Percentiles rank a stretch among this genome's conserved stretches.
Conservation (phyloP, 1,140 invertebrate species). For the Euura saliciscinereae region DNA sequence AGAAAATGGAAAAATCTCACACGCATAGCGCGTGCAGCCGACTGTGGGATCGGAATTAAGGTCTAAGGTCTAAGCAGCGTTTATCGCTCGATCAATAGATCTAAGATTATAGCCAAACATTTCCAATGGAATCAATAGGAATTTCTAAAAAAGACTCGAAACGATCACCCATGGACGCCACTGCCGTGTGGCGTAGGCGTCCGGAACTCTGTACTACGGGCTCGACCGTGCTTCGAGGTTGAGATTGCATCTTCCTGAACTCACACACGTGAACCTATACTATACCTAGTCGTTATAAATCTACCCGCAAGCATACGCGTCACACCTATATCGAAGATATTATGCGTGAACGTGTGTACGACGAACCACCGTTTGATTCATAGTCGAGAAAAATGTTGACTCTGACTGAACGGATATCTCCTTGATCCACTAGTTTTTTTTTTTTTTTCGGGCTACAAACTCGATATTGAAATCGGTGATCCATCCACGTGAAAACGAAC, state of each 20-base stretch:
- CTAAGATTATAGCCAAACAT: neutral
- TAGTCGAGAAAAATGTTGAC: slow-evolving; percentile 1
- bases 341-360: neutral
- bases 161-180: neutral
- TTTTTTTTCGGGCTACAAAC: no score
- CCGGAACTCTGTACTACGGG: neutral
- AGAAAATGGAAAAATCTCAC: neutral
- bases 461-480: no score
- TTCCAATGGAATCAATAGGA: slow-evolving; percentile 7
- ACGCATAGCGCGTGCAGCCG: neutral
- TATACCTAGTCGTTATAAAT: neutral
- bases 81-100: neutral
- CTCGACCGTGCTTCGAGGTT: neutral
- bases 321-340: neutral
- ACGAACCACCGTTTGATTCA: neutral
- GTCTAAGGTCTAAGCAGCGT: no score
- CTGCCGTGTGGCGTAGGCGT: slow-evolving; percentile 4
- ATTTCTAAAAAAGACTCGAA: neutral
- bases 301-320: neutral
- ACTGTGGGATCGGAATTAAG: no score
- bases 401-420: neutral
- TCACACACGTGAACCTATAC: neutral
- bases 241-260: neutral
- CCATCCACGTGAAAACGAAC: no score
- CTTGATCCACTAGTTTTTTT: neutral